Conservation (phyloP, 2,113 vertebrate genomes). For the Psettodes erumei region DNA sequence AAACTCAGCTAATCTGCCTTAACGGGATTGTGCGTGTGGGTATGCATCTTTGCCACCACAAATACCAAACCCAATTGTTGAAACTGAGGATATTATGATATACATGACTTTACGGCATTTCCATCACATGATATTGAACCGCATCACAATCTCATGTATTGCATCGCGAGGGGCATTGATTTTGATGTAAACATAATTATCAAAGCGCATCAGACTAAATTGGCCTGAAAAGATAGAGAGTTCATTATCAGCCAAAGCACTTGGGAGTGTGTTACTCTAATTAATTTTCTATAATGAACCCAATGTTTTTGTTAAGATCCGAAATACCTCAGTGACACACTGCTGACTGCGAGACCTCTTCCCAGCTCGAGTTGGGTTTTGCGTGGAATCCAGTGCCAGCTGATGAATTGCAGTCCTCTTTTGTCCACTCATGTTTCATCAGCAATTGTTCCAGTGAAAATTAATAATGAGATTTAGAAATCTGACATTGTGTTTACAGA, state of each 20-base stretch:
- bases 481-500: not conserved
- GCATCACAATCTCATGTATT: conserved; percentile 55
- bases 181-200: conserved; percentile 85
- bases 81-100: not conserved
- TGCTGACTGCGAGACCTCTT: conserved; percentile 76
- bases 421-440: conserved; percentile 21
- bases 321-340: conserved; percentile 79
- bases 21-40: not conserved
- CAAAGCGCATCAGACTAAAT: conserved; percentile 76
- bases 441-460: not conserved
- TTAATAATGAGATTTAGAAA: conserved; percentile 34
- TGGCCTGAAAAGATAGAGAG: conserved; percentile 81
- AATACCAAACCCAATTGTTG: not conserved
- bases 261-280: conserved; percentile 83
- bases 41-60: not conserved
- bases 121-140: conserved; percentile 24
- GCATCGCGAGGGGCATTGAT: conserved; percentile 78
- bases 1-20: not conserved
- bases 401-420: conserved; percentile 4
- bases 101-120: conserved; percentile 11
- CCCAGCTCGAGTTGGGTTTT: conserved; percentile 60
- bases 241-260: conserved; percentile 86
- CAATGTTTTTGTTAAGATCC: conserved; percentile 79
- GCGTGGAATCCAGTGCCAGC: not conserved
- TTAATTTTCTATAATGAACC: conserved; percentile 85